Base-by-base conservation (phyloP, 2,113 vertebrate species). In the Mobula hypostoma region DNA sequence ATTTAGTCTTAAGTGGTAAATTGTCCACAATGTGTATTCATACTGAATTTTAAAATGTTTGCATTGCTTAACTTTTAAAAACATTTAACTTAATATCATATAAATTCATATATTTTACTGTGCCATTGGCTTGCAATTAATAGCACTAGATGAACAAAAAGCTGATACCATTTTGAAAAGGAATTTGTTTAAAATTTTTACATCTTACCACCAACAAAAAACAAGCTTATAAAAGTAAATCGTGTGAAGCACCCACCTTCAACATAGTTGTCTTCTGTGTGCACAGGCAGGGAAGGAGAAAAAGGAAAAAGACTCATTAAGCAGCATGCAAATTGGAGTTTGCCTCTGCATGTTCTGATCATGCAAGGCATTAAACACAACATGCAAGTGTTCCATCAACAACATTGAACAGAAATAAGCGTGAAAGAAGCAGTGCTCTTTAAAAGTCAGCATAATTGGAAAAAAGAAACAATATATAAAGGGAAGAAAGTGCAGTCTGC, bases 261-360 rank as follows among this genome's bases (percentile, higher is more conserved):
- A 94, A 97, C 97, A 97, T 97, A 96, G 98, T 96, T 98, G 98
- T 99, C 98, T 98, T 99, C 98, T 99, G 98, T 97, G 98, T 98
- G 98, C 98, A 98, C 97, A 96, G 97, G 97, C 97, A 98, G 97
- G 98, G 97, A 98, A 96, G 98, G 97, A 98, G 97, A 99, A 97
- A 98, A 99, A 98, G 98, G 98, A 97, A 97, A 99, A 97, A 99
- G 97, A 99, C 98, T 99, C 97, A 98, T 98, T 99, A 99, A 99
- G 98, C 98, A 97, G 98, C 98, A 99, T 99, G 98, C 98, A 99
- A 97, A 98, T 98, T 97, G 96, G 97, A 97, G 98, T 97, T 96
- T 97, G 98, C 98, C 98, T 94, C 97, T 98, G 98, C 98, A 99
- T 99, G 98, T 98, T 95, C 97, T 97, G 95, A 95, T 97, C 98